Conservation (phyloP, 2,113 vertebrate species). For the Cyanoliseus patagonus region DNA sequence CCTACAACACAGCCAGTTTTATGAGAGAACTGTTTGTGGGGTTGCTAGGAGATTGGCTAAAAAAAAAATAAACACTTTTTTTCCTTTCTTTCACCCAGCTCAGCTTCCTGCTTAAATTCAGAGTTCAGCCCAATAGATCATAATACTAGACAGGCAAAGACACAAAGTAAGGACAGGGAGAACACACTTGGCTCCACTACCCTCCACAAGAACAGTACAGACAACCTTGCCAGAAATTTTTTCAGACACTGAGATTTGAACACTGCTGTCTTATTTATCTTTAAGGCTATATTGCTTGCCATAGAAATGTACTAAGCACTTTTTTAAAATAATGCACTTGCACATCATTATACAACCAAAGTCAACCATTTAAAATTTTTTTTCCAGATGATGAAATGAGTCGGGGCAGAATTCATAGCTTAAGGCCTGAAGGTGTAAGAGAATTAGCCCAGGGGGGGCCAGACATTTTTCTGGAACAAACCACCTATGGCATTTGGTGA, state of each 20-base stretch:
- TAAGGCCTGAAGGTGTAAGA: not conserved
- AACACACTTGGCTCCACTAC: not conserved
- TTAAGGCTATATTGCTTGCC: not conserved
- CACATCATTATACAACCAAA: not conserved
- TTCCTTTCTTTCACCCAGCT: not conserved
- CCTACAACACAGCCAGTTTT: not conserved
- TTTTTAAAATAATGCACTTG: not conserved
- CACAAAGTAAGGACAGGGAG: not conserved
- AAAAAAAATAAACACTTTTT: not conserved
- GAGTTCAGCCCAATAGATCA: not conserved
- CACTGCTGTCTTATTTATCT: not conserved
- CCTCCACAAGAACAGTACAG: not conserved
- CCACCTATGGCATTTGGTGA: not conserved
- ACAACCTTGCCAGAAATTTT: not conserved
- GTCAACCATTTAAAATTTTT: not conserved
- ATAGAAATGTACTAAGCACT: not conserved
- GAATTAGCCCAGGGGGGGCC: not conserved
- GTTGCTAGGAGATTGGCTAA: not conserved
- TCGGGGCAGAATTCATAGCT: not conserved
- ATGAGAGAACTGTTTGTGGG: not conserved
- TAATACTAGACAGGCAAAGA: not conserved
- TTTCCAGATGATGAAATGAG: not conserved
- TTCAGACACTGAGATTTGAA: not conserved
- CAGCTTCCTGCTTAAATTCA: not conserved
- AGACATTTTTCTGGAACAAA: not conserved